A percentile compares a stretch with the other conserved stretches of the same genome.
Evolutionary conservation across 2,888 invertebrate genomes (phyloP).

Genomic region (Cancer borealis): DNA sequence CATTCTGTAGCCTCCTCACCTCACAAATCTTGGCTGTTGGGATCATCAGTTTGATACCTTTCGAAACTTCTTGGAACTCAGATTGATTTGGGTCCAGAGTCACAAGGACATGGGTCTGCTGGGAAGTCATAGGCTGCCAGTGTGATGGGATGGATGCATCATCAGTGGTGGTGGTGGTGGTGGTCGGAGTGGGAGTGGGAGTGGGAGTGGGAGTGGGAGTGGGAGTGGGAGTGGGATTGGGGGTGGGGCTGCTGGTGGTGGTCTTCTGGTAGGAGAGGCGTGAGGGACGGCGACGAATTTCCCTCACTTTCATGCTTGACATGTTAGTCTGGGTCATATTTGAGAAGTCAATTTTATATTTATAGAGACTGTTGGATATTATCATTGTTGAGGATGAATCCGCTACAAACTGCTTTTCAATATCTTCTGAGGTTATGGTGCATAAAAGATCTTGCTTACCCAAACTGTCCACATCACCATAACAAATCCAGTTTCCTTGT

Average conservation of each 20-base stretch:
- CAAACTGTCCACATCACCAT: slow-evolving; percentile 53
- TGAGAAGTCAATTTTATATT: slow-evolving; percentile 54
- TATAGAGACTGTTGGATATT: slow-evolving; percentile 36
- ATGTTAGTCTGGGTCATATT: slow-evolving; percentile 62
- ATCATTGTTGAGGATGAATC: slow-evolving; percentile 45
- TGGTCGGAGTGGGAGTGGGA: too few relatives aligned
- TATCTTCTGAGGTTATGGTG: slow-evolving; percentile 49
- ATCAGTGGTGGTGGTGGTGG: neutral
- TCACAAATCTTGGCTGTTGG: slow-evolving; percentile 52
- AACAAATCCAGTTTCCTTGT: slow-evolving; percentile 58
- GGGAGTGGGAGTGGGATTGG: neutral
- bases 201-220: neutral
- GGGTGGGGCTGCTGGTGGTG: neutral
- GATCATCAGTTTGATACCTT: slow-evolving; percentile 51
- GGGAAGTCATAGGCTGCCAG: slow-evolving; percentile 53
- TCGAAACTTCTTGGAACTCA: slow-evolving; percentile 56
- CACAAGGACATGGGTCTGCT: slow-evolving; percentile 57
- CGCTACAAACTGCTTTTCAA: slow-evolving; percentile 57
- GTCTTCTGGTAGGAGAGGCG: slow-evolving; percentile 56
- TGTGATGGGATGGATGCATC: slow-evolving; percentile 34
- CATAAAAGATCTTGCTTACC: slow-evolving; percentile 55
- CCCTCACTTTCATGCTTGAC: slow-evolving; percentile 39
- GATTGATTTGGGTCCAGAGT: neutral
- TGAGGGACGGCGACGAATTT: slow-evolving; percentile 60
- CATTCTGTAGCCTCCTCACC: slow-evolving; percentile 67